A percentile compares a stretch with the other conserved stretches of the same genome.
phyloP scores from a whole-genome alignment of 2,888 invertebrate species.

The Neuroscelio doddi region DNA sequence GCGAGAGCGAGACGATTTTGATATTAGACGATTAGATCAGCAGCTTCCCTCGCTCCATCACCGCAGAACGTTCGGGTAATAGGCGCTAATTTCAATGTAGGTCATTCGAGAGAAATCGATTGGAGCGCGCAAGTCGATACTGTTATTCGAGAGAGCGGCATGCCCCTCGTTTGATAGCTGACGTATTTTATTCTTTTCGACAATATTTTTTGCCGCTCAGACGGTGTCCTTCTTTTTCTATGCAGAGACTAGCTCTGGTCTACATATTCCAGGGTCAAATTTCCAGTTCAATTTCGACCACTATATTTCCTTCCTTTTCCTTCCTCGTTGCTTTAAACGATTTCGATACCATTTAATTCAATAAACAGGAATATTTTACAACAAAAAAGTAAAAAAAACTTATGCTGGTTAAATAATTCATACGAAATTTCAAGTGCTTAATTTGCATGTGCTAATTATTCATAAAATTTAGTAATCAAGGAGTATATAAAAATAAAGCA shows the following conservation, averaged over 20 bases:
- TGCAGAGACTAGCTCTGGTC: not conserved
- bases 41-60: conserved; percentile 7
- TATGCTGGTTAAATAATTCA: too few species aligned
- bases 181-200: conserved; percentile 5
- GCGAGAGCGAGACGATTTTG: not conserved
- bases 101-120: conserved; percentile 53
- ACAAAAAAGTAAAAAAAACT: too few species aligned
- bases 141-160: conserved; percentile 14
- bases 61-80: conserved; percentile 33
- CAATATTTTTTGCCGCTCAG: not conserved
- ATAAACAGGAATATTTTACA: too few species aligned
- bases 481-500: too few species aligned
- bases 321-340: too few species aligned
- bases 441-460: too few species aligned
- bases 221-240: not conserved
- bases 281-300: not conserved
- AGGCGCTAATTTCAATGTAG: conserved; percentile 52
- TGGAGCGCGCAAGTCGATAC: conserved; percentile 8
- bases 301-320: too few species aligned
- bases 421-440: too few species aligned
- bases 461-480: too few species aligned
- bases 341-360: too few species aligned
- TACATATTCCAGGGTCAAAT: not conserved
- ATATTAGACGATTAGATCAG: conserved; percentile 4
- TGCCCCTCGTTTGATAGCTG: conserved; percentile 1